Evolutionary conservation across 30 jellyfish, hydroid and myxozoan species (phyloP).

Genomic region (Pelagia noctiluca): DNA sequence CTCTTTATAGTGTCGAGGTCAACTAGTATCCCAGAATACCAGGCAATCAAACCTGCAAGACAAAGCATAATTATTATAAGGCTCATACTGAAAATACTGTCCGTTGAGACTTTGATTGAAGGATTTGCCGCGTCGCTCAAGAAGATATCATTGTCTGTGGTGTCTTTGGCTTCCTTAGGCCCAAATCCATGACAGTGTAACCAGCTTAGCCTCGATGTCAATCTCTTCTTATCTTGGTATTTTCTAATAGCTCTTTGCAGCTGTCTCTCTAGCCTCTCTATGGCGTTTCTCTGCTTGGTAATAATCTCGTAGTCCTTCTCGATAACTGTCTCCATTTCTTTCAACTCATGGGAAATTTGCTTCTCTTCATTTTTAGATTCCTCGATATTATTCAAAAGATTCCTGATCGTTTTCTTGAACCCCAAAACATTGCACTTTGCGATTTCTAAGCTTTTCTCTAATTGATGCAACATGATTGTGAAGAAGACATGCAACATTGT

Average conservation of each 20-base stretch:
- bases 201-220: constrained; percentile 34
- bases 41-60: background rate
- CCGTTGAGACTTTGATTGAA: too few species aligned
- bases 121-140: too few species aligned
- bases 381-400: constrained; percentile 48
- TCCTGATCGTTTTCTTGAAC: constrained; percentile 45
- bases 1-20: too few species aligned
- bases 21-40: background rate
- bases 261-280: constrained; percentile 72
- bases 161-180: background rate
- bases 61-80: background rate
- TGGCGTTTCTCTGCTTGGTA: constrained; percentile 70
- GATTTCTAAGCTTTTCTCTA: constrained; percentile 7
- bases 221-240: constrained; percentile 55
- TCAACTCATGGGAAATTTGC: constrained; percentile 49
- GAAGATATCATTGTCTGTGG: background rate
- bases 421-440: constrained; percentile 7
- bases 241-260: constrained; percentile 60
- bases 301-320: constrained; percentile 65
- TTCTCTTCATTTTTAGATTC: constrained; percentile 56
- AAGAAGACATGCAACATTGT: constrained; percentile 12
- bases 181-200: constrained; percentile 39
- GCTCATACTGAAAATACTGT: too few species aligned
- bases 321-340: constrained; percentile 57
- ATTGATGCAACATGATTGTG: constrained; percentile 21